Percentiles rank a stretch among this genome's conserved stretches.
Evolutionary conservation across 2,113 vertebrate species (phyloP).

Genomic region (Myotis yumanensis): DNA sequence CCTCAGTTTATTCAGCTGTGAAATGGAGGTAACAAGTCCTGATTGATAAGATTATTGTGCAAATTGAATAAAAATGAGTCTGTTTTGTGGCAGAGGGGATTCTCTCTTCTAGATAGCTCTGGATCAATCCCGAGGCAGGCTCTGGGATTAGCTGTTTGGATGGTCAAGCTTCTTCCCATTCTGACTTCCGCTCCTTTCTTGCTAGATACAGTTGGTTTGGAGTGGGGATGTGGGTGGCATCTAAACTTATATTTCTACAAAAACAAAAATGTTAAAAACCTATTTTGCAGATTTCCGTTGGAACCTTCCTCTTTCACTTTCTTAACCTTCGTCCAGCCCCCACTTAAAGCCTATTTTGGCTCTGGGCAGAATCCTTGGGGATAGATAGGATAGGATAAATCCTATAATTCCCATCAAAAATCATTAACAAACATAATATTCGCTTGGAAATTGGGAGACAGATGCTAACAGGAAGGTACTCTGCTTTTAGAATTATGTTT

Average conservation of each 20-base stretch:
- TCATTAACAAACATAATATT: neutral
- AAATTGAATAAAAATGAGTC: neutral
- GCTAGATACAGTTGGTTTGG: neutral
- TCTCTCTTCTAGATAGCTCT: neutral
- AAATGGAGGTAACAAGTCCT: neutral
- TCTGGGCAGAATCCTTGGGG: neutral
- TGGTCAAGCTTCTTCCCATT: neutral
- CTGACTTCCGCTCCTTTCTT: neutral
- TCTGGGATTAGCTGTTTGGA: neutral
- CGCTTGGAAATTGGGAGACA: neutral
- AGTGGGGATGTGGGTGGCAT: neutral
- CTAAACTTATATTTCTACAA: conserved; percentile 12
- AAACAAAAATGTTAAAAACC: neutral
- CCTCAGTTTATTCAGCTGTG: neutral
- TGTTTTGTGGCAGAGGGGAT: neutral
- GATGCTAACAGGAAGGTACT: neutral
- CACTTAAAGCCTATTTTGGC: neutral
- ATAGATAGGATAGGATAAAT: neutral
- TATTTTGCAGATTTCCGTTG: neutral
- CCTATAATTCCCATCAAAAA: neutral
- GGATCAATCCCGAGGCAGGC: neutral
- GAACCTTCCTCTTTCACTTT: neutral
- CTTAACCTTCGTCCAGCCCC: neutral
- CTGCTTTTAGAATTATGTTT: neutral
- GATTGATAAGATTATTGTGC: neutral